Evolutionary conservation across 2,113 vertebrate species (phyloP).

Genomic region (Papio anubis): DNA sequence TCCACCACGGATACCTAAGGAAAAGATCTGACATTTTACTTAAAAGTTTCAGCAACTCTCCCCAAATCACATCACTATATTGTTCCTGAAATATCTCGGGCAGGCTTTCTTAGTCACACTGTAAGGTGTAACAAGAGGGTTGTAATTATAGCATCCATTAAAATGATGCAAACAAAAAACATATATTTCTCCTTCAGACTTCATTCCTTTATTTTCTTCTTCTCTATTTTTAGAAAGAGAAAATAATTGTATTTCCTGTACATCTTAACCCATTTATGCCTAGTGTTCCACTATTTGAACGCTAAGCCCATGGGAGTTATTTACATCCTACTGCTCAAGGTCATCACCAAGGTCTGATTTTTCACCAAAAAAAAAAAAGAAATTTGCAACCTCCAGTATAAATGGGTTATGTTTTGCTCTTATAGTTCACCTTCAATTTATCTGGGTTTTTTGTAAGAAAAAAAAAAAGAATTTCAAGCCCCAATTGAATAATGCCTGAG

Average conservation of each 20-base stretch:
- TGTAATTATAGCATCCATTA: accelerated
- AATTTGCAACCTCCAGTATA: background rate
- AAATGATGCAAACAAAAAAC: background rate
- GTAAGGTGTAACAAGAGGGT: accelerated
- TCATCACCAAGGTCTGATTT: too few species aligned
- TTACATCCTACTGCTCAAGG: too few species aligned
- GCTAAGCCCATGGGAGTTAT: too few species aligned
- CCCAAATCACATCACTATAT: background rate
- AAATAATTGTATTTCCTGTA: too few species aligned
- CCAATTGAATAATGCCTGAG: background rate
- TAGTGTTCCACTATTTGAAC: too few species aligned
- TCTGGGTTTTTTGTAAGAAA: background rate
- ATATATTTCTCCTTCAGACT: background rate
- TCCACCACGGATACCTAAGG: too few species aligned
- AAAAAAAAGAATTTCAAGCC: background rate
- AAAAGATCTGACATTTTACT: background rate
- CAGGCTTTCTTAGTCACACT: accelerated
- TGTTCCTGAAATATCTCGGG: background rate
- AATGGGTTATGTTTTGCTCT: background rate
- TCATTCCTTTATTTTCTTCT: background rate
- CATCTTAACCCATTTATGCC: too few species aligned
- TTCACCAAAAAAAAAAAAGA: too few species aligned
- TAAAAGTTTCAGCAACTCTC: background rate
- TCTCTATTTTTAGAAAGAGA: background rate
- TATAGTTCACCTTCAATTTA: background rate